Evolutionary conservation across 2,888 invertebrate species (phyloP).

Genomic region (Apantesis nais): DNA sequence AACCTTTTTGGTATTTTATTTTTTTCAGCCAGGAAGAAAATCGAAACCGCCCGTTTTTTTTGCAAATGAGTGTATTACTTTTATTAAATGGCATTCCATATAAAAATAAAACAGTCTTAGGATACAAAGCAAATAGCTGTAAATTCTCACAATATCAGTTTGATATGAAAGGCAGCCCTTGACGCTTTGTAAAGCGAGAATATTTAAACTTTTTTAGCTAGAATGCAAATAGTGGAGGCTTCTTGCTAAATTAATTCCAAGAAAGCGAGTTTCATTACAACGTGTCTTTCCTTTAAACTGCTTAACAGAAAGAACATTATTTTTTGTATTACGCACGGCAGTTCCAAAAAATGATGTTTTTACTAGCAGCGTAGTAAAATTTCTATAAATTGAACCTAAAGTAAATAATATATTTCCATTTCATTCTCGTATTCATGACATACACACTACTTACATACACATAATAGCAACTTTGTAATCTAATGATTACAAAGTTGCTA

Average conservation of each 20-base stretch:
- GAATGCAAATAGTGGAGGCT: conserved; percentile 14
- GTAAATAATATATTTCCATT: too few species aligned
- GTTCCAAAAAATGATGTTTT: too few species aligned
- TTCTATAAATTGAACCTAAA: too few species aligned
- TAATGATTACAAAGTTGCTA: too few species aligned
- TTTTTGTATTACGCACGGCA: too few species aligned
- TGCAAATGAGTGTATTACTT: background rate
- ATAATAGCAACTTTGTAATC: too few species aligned
- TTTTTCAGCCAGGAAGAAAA: too few species aligned
- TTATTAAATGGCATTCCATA: background rate
- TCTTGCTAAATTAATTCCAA: conserved; percentile 7
- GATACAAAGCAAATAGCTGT: background rate
- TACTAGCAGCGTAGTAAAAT: too few species aligned
- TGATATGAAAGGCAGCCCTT: background rate
- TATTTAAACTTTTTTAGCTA: conserved; percentile 9
- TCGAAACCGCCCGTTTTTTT: too few species aligned
- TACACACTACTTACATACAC: too few species aligned
- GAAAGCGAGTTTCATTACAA: conserved; percentile 16
- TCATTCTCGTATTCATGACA: too few species aligned
- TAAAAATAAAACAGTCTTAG: background rate
- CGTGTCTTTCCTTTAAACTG: conserved; percentile 15
- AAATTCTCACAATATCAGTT: background rate
- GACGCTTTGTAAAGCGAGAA: conserved; percentile 4
- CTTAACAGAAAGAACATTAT: conserved; percentile 11
- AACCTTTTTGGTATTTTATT: too few species aligned